These are phyloP conservation scores for Gibbula magus DNA, from an alignment of 2,888 invertebrate genomes.

Conservation along the genomic window DNA sequence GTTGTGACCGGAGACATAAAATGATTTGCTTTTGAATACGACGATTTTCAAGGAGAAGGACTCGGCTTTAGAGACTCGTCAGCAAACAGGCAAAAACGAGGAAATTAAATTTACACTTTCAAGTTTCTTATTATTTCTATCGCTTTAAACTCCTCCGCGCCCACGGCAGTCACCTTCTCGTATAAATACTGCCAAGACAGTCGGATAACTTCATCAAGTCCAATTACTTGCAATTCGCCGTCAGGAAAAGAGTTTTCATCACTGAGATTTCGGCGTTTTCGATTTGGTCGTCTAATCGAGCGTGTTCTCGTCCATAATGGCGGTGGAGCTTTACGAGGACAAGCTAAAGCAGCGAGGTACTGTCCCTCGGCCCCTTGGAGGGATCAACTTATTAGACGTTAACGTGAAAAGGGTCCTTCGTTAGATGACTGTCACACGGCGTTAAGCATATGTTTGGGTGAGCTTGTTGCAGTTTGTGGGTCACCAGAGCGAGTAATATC, in stretches of 20 bases:
- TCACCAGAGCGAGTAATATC: background rate
- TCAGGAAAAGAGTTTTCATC: constrained; percentile 25
- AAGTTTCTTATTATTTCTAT: constrained; percentile 21
- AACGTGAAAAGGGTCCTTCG: constrained; percentile 2
- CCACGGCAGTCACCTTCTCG: constrained; percentile 12
- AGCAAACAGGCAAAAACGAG: constrained; percentile 7
- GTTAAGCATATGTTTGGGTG: constrained; percentile 8
- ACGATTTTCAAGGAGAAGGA: background rate
- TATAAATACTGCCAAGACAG: constrained; percentile 20
- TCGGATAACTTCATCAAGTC: constrained; percentile 12
- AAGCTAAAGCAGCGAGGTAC: background rate
- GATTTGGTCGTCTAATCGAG: constrained; percentile 25
- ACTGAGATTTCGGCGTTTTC: constrained; percentile 15
- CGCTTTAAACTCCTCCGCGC: constrained; percentile 6
- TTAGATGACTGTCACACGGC: background rate
- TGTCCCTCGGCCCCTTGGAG: background rate
- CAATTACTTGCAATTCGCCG: constrained; percentile 26
- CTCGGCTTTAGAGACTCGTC: background rate
- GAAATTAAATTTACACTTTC: constrained; percentile 24
- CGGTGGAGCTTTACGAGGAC: background rate
- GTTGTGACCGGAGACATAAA: constrained; percentile 26
- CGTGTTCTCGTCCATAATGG: background rate
- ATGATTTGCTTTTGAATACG: background rate
- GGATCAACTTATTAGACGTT: background rate
- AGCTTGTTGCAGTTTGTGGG: background rate